phyloP scores from a whole-genome alignment of 2,888 invertebrate genomes.

The Meghimatium bilineatum region DNA sequence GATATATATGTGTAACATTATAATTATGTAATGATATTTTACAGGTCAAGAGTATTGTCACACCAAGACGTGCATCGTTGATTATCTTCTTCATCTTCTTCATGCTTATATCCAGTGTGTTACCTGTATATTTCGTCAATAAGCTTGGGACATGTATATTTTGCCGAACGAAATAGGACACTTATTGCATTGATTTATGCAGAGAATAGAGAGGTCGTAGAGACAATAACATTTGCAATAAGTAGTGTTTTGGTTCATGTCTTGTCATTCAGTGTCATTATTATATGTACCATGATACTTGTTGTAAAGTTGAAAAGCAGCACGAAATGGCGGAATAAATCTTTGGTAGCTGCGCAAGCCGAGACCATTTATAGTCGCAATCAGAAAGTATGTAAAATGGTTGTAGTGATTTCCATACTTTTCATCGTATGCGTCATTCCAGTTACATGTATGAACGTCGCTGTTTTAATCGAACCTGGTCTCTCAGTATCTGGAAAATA shows the following conservation, averaged over 20 bases:
- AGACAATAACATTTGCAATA: neutral
- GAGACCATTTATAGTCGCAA: neutral
- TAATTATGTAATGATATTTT: too few relatives aligned
- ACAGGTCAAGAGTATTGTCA: too few relatives aligned
- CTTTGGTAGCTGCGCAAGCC: neutral
- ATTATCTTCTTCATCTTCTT: slow-evolving; percentile 13
- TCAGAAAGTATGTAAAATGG: neutral
- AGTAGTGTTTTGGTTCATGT: neutral
- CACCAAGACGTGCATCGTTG: neutral
- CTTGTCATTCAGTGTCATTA: neutral
- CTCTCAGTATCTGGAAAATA: neutral
- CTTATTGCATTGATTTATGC: neutral
- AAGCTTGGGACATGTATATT: neutral
- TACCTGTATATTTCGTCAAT: neutral
- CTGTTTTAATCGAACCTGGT: neutral
- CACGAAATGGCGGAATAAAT: neutral
- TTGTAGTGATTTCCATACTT: too few relatives aligned
- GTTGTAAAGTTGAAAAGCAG: neutral
- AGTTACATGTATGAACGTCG: neutral
- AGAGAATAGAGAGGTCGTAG: neutral
- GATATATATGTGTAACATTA: too few relatives aligned
- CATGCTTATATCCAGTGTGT: neutral
- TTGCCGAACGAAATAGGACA: neutral
- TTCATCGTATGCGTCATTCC: neutral
- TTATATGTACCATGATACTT: neutral